Evolutionary conservation across 1,140 invertebrate genomes (phyloP), one percentile per base, ranked within the genome.

Genomic region (Hycleus phaleratus): DNA sequence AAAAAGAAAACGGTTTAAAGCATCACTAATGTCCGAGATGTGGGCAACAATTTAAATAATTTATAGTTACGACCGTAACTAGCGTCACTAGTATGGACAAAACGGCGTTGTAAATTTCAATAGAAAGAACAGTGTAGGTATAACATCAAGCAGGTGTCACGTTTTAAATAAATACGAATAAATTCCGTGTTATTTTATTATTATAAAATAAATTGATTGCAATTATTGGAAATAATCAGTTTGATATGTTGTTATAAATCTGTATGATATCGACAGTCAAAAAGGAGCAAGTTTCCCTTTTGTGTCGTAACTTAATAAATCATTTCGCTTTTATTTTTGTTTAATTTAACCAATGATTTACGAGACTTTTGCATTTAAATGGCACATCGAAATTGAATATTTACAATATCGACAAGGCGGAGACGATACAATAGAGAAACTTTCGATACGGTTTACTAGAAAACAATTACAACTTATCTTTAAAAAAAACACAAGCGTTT

Each of bases 181-280:
- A 26, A 38, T 46, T 45, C 38, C 26, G 45, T 38, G 46, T 55
- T 39, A 55, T 56, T 45, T 52, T 46, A 60, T 56, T 60, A 60
- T 58, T 56, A 50, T 49, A 50, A 60, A 60, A 60, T 54, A 60
- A 60, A 53, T 60, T 60, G 56, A 60, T 60, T 56, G 53, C 59
- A 60, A 56, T 60, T 60, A 48, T 60, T 39, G 52, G 56, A 60
- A 60, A 56, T 60, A 60, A 60, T 56, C 49, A 46, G 38, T 46
- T 53, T 43, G 46, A 54, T 32, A 32, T 32, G 32, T 32, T 32
- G 55, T 38, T 43, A 48, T 59, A 59, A 54, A 59, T 59, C 58
- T 50, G 39, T 49, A 40, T 53, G 47, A 54, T 48, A 44, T 46
- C 32, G 32, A 4, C 32, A 32, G 32, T 32, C 32, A 32, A 38